Evolutionary conservation across 1,140 invertebrate species (phyloP), one percentile per base, ranked within the genome.

Genomic region (Megalonaias nervosa): DNA sequence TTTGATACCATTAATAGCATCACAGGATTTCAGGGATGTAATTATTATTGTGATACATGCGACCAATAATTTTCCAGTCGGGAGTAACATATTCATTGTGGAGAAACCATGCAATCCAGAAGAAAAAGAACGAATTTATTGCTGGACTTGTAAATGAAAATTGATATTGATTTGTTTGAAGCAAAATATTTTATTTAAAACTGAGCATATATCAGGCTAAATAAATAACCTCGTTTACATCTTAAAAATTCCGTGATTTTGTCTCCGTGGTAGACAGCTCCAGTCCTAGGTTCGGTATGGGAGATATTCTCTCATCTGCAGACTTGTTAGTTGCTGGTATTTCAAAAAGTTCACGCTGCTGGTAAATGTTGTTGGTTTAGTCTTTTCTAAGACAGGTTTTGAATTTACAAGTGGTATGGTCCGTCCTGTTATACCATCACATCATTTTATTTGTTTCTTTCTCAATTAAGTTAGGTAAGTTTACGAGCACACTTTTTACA

Each of bases 191-290:
- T 74, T 9, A 69, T 3, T 38, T 6, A 38, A 38, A 3, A 9
- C 38, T 38, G 38, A 38, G 38, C 38, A 38, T 38, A 38, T 38
- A 38, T 38, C 38, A 38, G 26, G 26, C 4, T 31, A 31, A 31
- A 31, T n/a, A 31, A 31, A 31, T 31, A 31, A 31, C 4, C 2
- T 69, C 65, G 74, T 21, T 64, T 72, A 5, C 79, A 80, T 69
- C 23, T 55, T 17, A 64, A 19, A 38, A 38, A 48, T 77, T 80
- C 62, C 12, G 73, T 2, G 2, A 21, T 31, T 26, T 75, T 15
- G 68, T 31, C 0, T 73, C 78, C 9, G 15, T 3, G 9, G 74
- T 67, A 61, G 67, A 62, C 23, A 9, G 1, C 0, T 11, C n/a
- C n/a, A 59, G 19, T 74, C 15, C 64, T 65, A 48, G 6, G 17